Conservation (phyloP, 2,113 vertebrate species). For the Myiagra hebetior region DNA sequence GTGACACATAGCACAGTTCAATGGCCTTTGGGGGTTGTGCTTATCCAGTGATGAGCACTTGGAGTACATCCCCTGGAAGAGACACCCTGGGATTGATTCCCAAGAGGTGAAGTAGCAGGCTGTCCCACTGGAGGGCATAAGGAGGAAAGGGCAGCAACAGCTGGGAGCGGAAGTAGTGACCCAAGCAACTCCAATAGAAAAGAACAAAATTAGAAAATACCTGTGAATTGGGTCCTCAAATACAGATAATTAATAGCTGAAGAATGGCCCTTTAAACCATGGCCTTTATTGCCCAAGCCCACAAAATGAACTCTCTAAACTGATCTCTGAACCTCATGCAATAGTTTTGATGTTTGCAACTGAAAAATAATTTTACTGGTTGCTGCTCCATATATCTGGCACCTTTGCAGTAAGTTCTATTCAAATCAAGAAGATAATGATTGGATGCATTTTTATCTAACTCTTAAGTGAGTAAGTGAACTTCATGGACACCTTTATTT, state of each 20-base stretch:
- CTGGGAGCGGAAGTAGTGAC: neutral
- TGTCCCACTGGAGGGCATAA: neutral
- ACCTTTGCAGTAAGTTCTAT: neutral
- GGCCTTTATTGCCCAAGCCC: neutral
- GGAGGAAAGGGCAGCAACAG: neutral
- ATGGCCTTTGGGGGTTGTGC: rapidly evolving
- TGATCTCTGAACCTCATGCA: neutral
- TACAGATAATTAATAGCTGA: neutral
- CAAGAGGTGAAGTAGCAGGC: neutral
- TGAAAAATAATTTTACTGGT: neutral
- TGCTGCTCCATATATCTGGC: neutral
- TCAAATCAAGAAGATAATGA: neutral
- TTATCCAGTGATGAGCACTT: neutral
- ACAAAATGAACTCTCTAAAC: neutral
- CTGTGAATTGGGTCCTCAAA: neutral
- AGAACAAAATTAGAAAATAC: neutral
- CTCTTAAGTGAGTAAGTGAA: neutral
- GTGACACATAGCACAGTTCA: neutral
- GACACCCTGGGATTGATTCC: neutral
- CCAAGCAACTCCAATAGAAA: neutral
- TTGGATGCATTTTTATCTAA: neutral
- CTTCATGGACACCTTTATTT: neutral
- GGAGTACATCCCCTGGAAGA: neutral
- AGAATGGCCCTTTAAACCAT: neutral
- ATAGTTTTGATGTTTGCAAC: neutral